These are phyloP conservation scores for Ennomos quercinarius DNA, from an alignment of 2,888 invertebrate species.

Conservation along the genomic window DNA sequence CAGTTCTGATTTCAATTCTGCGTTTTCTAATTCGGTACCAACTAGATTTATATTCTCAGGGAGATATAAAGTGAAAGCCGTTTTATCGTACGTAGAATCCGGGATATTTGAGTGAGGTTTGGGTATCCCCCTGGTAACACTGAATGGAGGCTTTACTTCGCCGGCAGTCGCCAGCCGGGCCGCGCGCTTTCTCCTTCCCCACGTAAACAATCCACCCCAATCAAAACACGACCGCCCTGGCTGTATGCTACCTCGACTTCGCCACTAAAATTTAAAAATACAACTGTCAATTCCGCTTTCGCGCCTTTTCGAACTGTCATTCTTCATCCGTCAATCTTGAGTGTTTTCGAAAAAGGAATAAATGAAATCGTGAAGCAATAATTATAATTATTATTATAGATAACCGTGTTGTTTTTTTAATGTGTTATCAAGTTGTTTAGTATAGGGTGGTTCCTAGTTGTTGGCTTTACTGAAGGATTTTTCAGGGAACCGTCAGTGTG, in stretches of 20 bases:
- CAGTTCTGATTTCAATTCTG: no score
- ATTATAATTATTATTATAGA: slow-evolving; percentile 38
- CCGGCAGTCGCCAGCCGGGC: slow-evolving; percentile 83
- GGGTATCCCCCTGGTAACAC: slow-evolving; percentile 16
- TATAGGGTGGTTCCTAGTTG: slow-evolving; percentile 66
- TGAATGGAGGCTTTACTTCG: slow-evolving; percentile 62
- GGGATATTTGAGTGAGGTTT: background rate
- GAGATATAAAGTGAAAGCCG: no score
- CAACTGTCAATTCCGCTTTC: slow-evolving; percentile 55
- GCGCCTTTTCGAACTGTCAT: slow-evolving; percentile 65
- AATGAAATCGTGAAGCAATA: slow-evolving; percentile 69
- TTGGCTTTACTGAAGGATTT: slow-evolving; percentile 51
- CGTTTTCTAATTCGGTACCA: background rate
- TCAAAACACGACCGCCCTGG: slow-evolving; percentile 78
- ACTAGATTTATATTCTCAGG: no score
- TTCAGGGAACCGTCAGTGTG: slow-evolving; percentile 53
- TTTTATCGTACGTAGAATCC: no score
- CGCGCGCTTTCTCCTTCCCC: slow-evolving; percentile 68
- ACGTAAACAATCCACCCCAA: slow-evolving; percentile 70
- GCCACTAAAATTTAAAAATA: slow-evolving; percentile 45
- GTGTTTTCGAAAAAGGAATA: slow-evolving; percentile 58
- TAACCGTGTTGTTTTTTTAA: slow-evolving; percentile 70
- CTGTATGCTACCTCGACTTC: slow-evolving; percentile 61
- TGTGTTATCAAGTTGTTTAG: slow-evolving; percentile 54
- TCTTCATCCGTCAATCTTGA: slow-evolving; percentile 40